phyloP scores from a whole-genome alignment of 2,888 invertebrate genomes.

The Melikaiella ostensackeni region DNA sequence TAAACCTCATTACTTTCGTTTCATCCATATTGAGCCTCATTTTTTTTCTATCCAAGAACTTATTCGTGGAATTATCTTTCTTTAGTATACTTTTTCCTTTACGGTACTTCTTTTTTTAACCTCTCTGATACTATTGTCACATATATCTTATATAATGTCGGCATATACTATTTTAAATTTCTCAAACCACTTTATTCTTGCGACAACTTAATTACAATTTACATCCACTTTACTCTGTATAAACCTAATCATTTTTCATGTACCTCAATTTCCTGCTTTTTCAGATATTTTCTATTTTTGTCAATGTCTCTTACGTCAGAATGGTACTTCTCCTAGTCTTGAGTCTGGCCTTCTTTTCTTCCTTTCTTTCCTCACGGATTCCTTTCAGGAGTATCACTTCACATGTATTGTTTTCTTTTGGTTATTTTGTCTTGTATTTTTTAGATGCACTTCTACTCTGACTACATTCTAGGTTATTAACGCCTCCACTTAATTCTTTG shows the following conservation, averaged over 20 bases:
- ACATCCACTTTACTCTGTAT: neutral
- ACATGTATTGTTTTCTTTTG: conserved; percentile 24
- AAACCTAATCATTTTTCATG: neutral
- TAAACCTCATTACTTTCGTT: no score
- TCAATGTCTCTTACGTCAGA: neutral
- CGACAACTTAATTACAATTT: neutral
- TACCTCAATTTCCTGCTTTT: neutral
- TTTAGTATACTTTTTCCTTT: no score
- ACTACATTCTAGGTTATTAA: conserved; percentile 18
- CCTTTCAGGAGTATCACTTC: conserved; percentile 5
- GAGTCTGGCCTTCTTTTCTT: neutral
- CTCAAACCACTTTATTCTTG: neutral
- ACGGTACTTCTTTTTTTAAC: no score
- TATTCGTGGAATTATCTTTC: no score
- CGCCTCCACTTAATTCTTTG: neutral
- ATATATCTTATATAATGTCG: no score
- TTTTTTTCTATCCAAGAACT: no score
- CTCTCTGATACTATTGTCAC: no score
- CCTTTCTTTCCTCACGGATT: neutral
- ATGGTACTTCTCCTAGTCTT: neutral
- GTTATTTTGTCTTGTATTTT: conserved; percentile 32
- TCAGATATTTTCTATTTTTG: neutral
- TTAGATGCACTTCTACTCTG: conserved; percentile 6
- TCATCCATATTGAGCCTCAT: no score
- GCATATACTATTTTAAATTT: no score